A percentile compares a stretch with the other conserved stretches of the same genome.
Conservation (phyloP, 2,113 vertebrate species). For the Poicephalus meyeri region DNA sequence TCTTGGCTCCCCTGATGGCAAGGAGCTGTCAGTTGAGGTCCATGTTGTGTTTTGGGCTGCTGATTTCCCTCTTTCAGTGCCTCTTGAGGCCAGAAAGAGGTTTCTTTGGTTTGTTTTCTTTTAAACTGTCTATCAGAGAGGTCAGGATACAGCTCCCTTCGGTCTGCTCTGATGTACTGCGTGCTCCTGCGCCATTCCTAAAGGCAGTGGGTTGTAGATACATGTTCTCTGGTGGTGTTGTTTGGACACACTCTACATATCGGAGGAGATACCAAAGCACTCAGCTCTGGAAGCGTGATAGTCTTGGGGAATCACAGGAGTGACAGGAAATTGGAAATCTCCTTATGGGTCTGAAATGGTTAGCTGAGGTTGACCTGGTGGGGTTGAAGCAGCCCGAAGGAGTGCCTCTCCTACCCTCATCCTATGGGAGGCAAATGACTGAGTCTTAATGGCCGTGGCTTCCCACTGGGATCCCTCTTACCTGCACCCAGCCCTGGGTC, state of each 20-base stretch:
- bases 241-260: not conserved
- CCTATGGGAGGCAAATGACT: not conserved
- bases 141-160: not conserved
- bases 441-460: not conserved
- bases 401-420: not conserved
- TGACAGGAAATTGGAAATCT: not conserved
- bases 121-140: not conserved
- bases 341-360: not conserved
- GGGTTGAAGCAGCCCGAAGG: not conserved
- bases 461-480: not conserved
- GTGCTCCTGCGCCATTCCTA: not conserved
- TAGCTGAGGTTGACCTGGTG: fast-evolving
- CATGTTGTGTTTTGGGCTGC: not conserved
- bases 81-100: not conserved
- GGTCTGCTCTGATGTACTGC: not conserved
- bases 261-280: not conserved
- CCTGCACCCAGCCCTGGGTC: not conserved
- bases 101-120: not conserved
- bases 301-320: not conserved
- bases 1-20: not conserved
- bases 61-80: not conserved
- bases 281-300: not conserved
- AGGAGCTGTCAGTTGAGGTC: not conserved
- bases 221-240: not conserved
- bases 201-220: not conserved